Conservation (phyloP, 2,113 vertebrate species). For the Kobus ellipsiprymnus region DNA sequence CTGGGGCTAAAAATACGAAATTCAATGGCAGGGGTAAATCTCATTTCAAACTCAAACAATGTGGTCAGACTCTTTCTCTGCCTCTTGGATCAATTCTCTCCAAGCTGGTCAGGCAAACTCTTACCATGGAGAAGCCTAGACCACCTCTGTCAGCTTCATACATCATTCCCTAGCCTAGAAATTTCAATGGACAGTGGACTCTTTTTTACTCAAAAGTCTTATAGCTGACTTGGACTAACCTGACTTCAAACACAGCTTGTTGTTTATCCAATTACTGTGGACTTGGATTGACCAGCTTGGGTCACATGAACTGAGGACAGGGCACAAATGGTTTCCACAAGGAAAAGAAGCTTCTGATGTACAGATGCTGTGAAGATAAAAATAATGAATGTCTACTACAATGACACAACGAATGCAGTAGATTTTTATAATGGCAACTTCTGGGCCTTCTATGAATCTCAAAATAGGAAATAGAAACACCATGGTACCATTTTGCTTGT, state of each 20-base stretch:
- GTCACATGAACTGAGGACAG: neutral
- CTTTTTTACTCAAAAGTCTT: neutral
- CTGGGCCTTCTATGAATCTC: neutral
- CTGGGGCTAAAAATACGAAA: neutral
- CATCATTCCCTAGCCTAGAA: neutral
- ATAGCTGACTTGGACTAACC: neutral
- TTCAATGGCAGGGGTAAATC: neutral
- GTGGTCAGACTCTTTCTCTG: neutral
- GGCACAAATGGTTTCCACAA: neutral
- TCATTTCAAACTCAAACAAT: neutral
- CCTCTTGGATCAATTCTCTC: neutral
- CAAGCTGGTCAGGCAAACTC: neutral
- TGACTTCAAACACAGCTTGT: neutral
- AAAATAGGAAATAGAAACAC: neutral
- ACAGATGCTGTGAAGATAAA: neutral
- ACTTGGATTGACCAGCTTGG: neutral
- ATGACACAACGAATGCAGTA: neutral
- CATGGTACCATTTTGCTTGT: neutral
- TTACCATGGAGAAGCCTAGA: neutral
- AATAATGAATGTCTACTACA: neutral
- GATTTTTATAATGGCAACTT: slow-evolving; percentile 3
- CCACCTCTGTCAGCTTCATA: neutral
- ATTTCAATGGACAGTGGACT: neutral
- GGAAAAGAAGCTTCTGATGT: neutral
- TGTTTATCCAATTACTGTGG: neutral